Conservation (phyloP, 1,140 invertebrate species). For the Lutraria rhynchaena region DNA sequence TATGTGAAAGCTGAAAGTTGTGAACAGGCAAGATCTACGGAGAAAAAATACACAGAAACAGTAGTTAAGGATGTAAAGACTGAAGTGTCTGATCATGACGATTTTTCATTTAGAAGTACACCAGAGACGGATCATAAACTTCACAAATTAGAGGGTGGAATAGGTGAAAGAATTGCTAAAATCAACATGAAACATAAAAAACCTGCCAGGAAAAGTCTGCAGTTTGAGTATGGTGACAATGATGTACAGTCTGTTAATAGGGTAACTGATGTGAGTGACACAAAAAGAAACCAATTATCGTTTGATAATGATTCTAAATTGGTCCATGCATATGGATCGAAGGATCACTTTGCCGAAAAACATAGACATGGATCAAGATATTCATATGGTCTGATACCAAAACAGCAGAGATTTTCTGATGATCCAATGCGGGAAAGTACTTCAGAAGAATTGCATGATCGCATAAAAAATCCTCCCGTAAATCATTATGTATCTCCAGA, state of each 20-base stretch:
- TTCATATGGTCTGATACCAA: too few species aligned
- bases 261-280: background rate
- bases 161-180: conserved; percentile 36
- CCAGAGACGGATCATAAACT: conserved; percentile 19
- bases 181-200: conserved; percentile 15
- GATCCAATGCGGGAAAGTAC: too few species aligned
- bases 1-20: background rate
- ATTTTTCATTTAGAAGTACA: conserved; percentile 20
- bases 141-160: background rate
- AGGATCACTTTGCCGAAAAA: background rate
- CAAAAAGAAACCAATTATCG: background rate
- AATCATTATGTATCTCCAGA: background rate
- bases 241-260: too few species aligned
- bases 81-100: background rate
- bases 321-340: background rate
- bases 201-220: conserved; percentile 16
- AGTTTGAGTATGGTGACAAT: background rate
- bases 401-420: too few species aligned
- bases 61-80: background rate
- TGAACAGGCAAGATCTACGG: background rate
- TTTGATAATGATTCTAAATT: background rate
- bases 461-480: background rate
- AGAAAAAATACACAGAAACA: background rate
- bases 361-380: too few species aligned
- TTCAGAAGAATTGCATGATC: too few species aligned